Evolutionary conservation across 2,888 invertebrate species (phyloP).

Genomic region (Aromia moschata): DNA sequence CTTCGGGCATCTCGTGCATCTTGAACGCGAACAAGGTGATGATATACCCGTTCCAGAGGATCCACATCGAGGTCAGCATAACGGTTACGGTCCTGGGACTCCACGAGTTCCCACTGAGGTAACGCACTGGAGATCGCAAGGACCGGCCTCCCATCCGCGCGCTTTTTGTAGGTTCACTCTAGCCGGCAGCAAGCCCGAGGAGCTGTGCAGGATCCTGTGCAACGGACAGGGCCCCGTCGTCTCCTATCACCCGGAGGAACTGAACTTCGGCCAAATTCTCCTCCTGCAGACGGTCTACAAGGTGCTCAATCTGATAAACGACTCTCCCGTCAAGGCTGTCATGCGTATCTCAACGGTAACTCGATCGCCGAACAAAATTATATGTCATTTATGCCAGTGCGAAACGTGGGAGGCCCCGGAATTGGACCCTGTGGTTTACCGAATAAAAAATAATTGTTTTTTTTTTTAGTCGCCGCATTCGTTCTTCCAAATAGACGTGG

Average conservation of each 20-base stretch:
- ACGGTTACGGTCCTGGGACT: slow-evolving; percentile 37
- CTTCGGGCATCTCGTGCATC: slow-evolving; percentile 32
- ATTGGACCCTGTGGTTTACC: too few relatives aligned
- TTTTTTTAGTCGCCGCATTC: slow-evolving; percentile 19
- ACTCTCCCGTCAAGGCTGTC: slow-evolving; percentile 73
- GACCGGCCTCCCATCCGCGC: slow-evolving; percentile 35
- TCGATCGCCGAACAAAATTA: not conserved
- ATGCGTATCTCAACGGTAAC: slow-evolving; percentile 53
- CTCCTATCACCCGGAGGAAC: slow-evolving; percentile 67
- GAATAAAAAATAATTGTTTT: too few relatives aligned
- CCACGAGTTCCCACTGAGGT: slow-evolving; percentile 44
- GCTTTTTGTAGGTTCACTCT: slow-evolving; percentile 45
- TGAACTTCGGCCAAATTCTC: slow-evolving; percentile 72
- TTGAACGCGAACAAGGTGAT: slow-evolving; percentile 19
- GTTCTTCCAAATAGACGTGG: slow-evolving; percentile 55
- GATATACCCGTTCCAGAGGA: slow-evolving; percentile 23
- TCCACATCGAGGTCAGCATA: slow-evolving; percentile 40
- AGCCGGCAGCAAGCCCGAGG: slow-evolving; percentile 35
- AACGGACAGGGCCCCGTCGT: slow-evolving; percentile 75
- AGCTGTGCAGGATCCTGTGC: slow-evolving; percentile 65
- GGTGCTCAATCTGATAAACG: slow-evolving; percentile 69
- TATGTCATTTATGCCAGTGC: not conserved
- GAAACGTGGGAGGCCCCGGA: too few relatives aligned
- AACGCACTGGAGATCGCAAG: slow-evolving; percentile 44
- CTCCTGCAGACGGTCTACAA: slow-evolving; percentile 66